Conservation (phyloP, 2,113 vertebrate genomes). For the Psilopsiagon aymara region DNA sequence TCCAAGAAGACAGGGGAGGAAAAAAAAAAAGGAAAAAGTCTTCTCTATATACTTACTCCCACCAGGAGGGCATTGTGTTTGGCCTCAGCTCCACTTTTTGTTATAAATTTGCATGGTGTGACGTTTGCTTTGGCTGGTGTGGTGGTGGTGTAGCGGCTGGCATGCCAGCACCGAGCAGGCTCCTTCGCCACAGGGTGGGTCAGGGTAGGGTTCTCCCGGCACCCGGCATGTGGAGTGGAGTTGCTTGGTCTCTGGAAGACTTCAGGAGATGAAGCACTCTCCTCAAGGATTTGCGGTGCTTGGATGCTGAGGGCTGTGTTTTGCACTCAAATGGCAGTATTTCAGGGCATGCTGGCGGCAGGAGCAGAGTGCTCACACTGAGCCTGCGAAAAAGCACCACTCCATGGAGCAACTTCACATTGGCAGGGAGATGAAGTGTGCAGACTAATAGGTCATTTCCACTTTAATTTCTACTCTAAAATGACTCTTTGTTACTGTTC, state of each 20-base stretch:
- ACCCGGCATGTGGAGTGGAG: not conserved
- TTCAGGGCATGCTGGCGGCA: not conserved
- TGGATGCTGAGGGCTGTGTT: rapidly evolving
- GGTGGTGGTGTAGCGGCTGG: not conserved
- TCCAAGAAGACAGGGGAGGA: not conserved
- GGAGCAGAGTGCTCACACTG: not conserved
- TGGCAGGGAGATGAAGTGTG: not conserved
- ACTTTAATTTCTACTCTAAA: conserved; percentile 64
- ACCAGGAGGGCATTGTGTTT: conserved; percentile 26
- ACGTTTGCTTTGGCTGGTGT: not conserved
- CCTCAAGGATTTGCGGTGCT: rapidly evolving
- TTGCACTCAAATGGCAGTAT: rapidly evolving
- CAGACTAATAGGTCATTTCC: conserved; percentile 58
- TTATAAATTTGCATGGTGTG: conserved; percentile 21
- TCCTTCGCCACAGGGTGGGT: not conserved
- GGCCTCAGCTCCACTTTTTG: conserved; percentile 21
- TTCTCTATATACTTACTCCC: conserved; percentile 5
- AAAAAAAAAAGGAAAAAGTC: not conserved
- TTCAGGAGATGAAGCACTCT: not conserved
- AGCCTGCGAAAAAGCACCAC: conserved; percentile 6
- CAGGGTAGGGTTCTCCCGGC: not conserved
- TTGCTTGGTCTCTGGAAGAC: not conserved
- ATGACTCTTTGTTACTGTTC: conserved; percentile 56
- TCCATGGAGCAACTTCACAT: not conserved
- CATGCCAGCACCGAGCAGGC: rapidly evolving